phyloP scores from a whole-genome alignment of 2,113 vertebrate species.

The Zapornia atra region DNA sequence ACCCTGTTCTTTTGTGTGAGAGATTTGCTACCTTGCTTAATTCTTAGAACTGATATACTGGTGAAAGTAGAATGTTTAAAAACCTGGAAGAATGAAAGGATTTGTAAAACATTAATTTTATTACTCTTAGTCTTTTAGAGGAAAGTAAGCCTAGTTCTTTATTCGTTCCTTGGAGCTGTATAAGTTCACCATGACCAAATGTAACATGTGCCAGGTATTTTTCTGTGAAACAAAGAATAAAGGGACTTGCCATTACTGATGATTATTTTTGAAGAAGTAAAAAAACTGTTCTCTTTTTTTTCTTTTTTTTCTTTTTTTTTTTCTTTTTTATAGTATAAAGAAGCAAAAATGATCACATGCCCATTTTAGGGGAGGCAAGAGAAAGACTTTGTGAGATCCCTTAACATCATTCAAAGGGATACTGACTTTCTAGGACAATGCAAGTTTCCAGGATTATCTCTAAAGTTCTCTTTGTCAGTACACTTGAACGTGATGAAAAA shows the following conservation, averaged over 20 bases:
- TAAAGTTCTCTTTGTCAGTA: background rate
- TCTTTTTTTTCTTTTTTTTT: background rate
- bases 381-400: background rate
- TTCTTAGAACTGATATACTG: background rate
- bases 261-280: background rate
- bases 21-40: background rate
- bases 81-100: background rate
- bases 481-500: background rate
- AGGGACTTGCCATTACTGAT: background rate
- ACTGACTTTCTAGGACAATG: background rate
- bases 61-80: background rate
- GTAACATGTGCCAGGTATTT: background rate
- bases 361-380: background rate
- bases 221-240: background rate
- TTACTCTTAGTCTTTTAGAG: background rate
- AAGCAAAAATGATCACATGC: background rate
- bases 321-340: background rate
- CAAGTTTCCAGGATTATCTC: background rate
- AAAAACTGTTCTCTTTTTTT: background rate
- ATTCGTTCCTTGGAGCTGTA: background rate
- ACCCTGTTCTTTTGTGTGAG: background rate
- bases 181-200: background rate
- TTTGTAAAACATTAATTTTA: background rate
- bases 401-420: background rate
- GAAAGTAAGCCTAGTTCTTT: background rate